These are phyloP conservation scores for Bombus ignitus DNA, from an alignment of 1,140 invertebrate genomes.

Conservation along the genomic window DNA sequence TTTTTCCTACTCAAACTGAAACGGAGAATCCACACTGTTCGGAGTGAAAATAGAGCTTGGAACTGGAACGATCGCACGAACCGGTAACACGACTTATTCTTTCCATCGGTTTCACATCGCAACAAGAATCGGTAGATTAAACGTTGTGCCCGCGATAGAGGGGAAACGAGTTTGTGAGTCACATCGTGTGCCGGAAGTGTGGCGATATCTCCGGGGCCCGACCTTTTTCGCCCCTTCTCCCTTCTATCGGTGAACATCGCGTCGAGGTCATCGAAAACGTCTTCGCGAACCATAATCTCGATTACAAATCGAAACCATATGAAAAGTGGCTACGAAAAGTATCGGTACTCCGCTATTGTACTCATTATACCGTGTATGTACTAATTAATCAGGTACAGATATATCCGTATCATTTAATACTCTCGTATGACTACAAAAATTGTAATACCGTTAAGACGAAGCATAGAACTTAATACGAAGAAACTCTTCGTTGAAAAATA, in stretches of 20 bases:
- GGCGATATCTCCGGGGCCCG: slow-evolving; percentile 4
- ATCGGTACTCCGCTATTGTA: no score
- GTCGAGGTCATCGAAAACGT: not conserved
- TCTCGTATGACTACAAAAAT: no score
- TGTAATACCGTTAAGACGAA: no score
- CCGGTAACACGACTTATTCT: slow-evolving; percentile 18
- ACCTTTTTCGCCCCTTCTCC: slow-evolving; percentile 7
- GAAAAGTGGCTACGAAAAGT: no score
- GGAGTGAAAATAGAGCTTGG: not conserved
- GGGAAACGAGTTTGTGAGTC: slow-evolving; percentile 52
- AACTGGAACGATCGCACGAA: slow-evolving; percentile 3
- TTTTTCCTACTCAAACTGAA: not conserved
- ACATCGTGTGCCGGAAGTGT: slow-evolving; percentile 46
- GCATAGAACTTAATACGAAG: no score
- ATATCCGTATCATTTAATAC: no score
- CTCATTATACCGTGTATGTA: no score
- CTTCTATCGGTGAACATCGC: not conserved
- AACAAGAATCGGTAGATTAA: slow-evolving; percentile 37
- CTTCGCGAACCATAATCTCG: not conserved
- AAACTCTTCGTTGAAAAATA: no score
- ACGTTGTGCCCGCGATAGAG: slow-evolving; percentile 25
- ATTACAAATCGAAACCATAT: not conserved
- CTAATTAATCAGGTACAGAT: no score
- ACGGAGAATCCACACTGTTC: not conserved
- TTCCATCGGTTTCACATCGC: slow-evolving; percentile 1